phyloP scores from a whole-genome alignment of 1,140 invertebrate genomes.

The Lethrus apterus region DNA sequence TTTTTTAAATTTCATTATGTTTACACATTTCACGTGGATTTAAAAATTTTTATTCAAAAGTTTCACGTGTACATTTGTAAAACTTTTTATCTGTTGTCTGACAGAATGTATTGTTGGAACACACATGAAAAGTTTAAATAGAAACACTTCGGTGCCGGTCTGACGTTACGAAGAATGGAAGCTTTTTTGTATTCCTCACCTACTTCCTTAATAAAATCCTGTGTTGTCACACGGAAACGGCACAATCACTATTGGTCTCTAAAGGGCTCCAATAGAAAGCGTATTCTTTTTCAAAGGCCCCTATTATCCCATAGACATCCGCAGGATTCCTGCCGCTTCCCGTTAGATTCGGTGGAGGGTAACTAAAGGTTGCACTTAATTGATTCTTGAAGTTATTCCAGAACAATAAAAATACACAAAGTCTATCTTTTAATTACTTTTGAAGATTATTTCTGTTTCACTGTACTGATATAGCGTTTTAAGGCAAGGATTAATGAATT shows the following conservation, averaged over 20 bases:
- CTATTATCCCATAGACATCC: constrained; percentile 18
- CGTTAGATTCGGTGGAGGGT: constrained; percentile 13
- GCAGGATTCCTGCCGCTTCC: constrained; percentile 4
- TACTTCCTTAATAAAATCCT: constrained; percentile 15
- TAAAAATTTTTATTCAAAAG: too few relatives aligned
- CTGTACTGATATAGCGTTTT: constrained; percentile 5
- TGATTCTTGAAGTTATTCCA: constrained; percentile 12
- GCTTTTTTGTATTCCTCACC: constrained; percentile 10
- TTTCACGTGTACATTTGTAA: too few relatives aligned
- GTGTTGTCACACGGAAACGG: constrained; percentile 23
- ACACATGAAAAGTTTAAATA: too few relatives aligned
- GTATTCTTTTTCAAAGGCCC: constrained; percentile 21
- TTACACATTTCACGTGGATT: too few relatives aligned
- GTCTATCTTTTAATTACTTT: constrained; percentile 17
- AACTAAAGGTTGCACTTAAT: constrained; percentile 17
- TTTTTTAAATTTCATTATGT: too few relatives aligned
- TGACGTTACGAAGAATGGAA: constrained; percentile 11
- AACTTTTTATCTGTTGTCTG: too few relatives aligned
- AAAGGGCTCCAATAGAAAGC: constrained; percentile 21
- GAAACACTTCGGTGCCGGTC: too few relatives aligned
- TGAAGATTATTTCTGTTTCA: constrained; percentile 7
- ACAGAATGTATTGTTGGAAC: too few relatives aligned
- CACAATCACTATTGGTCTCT: constrained; percentile 22
- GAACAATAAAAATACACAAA: too few relatives aligned
- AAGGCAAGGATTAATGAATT: too few relatives aligned